These are phyloP conservation scores for Tubulanus polymorphus DNA, from an alignment of 2,888 invertebrate genomes.

Conservation along the genomic window DNA sequence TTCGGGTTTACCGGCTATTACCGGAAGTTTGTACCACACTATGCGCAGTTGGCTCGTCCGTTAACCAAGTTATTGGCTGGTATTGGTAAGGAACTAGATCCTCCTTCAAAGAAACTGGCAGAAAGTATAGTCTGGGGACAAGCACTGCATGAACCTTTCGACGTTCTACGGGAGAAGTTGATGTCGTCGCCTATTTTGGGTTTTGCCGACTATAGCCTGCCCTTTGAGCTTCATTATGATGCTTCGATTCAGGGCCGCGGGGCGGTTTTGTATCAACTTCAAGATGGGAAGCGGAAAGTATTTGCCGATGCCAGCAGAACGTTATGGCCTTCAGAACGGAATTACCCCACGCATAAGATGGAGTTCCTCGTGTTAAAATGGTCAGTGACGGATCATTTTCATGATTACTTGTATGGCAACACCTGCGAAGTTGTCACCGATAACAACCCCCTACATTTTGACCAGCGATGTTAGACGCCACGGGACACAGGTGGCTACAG, in stretches of 20 bases:
- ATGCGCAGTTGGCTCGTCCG: no score
- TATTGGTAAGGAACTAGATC: no score
- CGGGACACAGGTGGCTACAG: conserved; percentile 13
- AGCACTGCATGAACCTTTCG: conserved; percentile 10
- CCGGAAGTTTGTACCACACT: no score
- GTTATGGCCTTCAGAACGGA: conserved; percentile 6
- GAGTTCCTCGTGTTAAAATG: conserved; percentile 16
- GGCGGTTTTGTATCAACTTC: conserved; percentile 15
- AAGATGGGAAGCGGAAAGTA: conserved; percentile 5
- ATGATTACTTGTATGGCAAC: conserved; percentile 11
- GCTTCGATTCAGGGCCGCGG: conserved; percentile 12
- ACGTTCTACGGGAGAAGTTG: conserved; percentile 10
- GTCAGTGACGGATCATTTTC: conserved; percentile 15
- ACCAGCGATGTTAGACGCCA: conserved; percentile 15
- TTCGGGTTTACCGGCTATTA: no score
- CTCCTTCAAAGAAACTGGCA: no score
- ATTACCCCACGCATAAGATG: conserved; percentile 13
- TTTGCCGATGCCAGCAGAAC: conserved; percentile 15
- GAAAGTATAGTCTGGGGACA: no score
- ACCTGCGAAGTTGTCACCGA: conserved; percentile 14
- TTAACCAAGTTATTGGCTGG: no score
- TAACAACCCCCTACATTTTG: conserved; percentile 17
- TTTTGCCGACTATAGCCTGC: conserved; percentile 11
- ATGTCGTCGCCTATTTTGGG: conserved; percentile 15
- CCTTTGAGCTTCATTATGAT: conserved; percentile 18